Evolutionary conservation across 2,888 invertebrate species (phyloP).

Genomic region (Drosophila greeni): DNA sequence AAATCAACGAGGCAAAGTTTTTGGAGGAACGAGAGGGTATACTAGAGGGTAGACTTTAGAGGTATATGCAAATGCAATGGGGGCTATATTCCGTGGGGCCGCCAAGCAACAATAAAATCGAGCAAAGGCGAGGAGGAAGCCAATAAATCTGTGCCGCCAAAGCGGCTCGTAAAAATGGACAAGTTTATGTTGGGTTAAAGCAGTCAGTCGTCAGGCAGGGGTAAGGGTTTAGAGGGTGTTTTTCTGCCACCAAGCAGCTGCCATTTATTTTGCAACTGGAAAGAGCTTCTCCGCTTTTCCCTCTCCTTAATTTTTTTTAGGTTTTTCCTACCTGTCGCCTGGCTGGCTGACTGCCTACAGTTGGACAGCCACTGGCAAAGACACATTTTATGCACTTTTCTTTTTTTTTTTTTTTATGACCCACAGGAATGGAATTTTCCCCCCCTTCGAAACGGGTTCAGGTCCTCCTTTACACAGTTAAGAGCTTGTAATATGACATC

Average conservation of each 20-base stretch:
- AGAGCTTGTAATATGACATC: slow-evolving; percentile 43
- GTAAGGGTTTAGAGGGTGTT: background rate
- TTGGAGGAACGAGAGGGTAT: no score
- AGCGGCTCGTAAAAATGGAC: slow-evolving; percentile 56
- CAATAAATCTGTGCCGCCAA: slow-evolving; percentile 63
- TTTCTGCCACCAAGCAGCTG: slow-evolving; percentile 28
- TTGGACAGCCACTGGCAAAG: slow-evolving; percentile 40
- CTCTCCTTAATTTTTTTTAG: slow-evolving; percentile 1
- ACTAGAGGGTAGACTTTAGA: no score
- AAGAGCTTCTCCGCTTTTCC: background rate
- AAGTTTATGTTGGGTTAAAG: slow-evolving; percentile 45
- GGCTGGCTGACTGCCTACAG: slow-evolving; percentile 44
- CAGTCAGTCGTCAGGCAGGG: no score
- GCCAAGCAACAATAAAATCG: slow-evolving; percentile 59
- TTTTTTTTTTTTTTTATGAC: slow-evolving; percentile 40
- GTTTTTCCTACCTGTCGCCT: slow-evolving; percentile 44
- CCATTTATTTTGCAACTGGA: slow-evolving; percentile 28
- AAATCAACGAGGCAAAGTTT: slow-evolving; percentile 22
- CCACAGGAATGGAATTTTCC: slow-evolving; percentile 35
- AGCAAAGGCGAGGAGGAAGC: slow-evolving; percentile 51
- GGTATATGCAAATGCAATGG: slow-evolving; percentile 44
- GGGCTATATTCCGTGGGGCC: slow-evolving; percentile 41
- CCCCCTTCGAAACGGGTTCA: background rate
- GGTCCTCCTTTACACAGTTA: slow-evolving; percentile 17
- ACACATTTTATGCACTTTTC: slow-evolving; percentile 48